Percentiles rank a stretch among this genome's conserved stretches.
Conservation (phyloP, 2,888 invertebrate species). For the Torymus texanus region DNA sequence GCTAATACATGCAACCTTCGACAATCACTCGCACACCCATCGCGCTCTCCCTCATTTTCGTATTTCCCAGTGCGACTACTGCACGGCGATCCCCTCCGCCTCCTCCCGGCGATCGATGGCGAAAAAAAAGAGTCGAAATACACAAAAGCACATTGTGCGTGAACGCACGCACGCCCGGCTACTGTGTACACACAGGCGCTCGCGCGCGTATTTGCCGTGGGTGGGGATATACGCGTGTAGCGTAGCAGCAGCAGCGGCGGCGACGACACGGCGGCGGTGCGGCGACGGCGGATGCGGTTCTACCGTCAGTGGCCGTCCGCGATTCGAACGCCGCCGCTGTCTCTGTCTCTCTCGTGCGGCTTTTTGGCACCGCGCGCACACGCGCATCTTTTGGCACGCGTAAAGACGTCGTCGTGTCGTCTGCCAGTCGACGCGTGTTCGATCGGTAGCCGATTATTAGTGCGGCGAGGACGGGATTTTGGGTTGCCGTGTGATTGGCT, state of each 20-base stretch:
- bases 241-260: no score
- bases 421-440: no score
- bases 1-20: slow-evolving; percentile 26
- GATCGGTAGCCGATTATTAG: no score
- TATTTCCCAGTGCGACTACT: background rate
- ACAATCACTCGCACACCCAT: background rate
- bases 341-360: background rate
- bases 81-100: background rate
- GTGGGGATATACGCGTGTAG: slow-evolving; percentile 48
- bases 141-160: background rate
- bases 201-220: background rate
- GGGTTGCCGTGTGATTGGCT: no score
- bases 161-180: background rate
- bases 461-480: no score
- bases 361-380: background rate
- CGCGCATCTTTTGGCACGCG: background rate
- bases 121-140: background rate
- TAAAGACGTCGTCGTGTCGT: background rate
- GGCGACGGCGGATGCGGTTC: slow-evolving; percentile 56
- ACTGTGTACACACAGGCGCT: background rate
- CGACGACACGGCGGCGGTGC: background rate
- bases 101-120: no score
- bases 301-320: slow-evolving; percentile 64
- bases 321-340: slow-evolving; percentile 58
- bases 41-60: slow-evolving; percentile 1